Percentiles rank a stretch among this genome's conserved stretches.
phyloP scores from a whole-genome alignment of 2,797 vertebrate genomes.

The Aeoliscus strigatus region DNA sequence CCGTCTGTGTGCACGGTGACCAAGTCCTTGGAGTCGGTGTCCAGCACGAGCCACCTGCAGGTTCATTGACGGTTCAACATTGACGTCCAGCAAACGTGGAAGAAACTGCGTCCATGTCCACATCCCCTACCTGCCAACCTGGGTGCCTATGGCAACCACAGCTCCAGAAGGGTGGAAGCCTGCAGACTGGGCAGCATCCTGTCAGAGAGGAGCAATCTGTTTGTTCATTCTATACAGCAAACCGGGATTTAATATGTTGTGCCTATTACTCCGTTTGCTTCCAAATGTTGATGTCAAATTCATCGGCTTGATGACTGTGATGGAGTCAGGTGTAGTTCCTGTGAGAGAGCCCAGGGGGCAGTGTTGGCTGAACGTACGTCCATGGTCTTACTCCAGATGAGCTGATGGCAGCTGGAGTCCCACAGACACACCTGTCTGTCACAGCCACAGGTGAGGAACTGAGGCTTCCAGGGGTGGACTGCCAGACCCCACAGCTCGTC shows the following conservation, averaged over 20 bases:
- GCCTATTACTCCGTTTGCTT: too few species aligned
- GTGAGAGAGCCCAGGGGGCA: slow-evolving; percentile 39
- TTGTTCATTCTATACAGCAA: too few species aligned
- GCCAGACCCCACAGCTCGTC: slow-evolving; percentile 97
- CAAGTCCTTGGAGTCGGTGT: slow-evolving; percentile 94
- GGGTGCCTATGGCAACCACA: slow-evolving; percentile 92
- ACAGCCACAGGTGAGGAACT: slow-evolving; percentile 92
- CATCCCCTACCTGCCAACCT: slow-evolving; percentile 88
- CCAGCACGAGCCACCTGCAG: slow-evolving; percentile 96
- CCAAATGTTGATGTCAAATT: too few species aligned
- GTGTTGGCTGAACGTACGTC: slow-evolving; percentile 77
- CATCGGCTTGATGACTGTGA: too few species aligned
- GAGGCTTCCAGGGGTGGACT: slow-evolving; percentile 84
- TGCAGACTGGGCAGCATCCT: slow-evolving; percentile 94
- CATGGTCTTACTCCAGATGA: slow-evolving; percentile 88
- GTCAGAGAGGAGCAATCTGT: slow-evolving; percentile 17
- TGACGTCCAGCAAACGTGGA: too few species aligned
- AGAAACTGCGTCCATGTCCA: too few species aligned
- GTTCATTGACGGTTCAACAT: slow-evolving; percentile 1
- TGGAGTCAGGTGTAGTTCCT: slow-evolving; percentile 8
- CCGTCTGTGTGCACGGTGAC: slow-evolving; percentile 97
- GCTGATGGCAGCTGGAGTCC: slow-evolving; percentile 86
- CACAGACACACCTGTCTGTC: slow-evolving; percentile 92
- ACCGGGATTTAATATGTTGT: too few species aligned
- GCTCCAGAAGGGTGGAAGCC: slow-evolving; percentile 93